Base-by-base conservation (phyloP, 1,140 invertebrate genomes). In the Lordiphosa collinella region DNA sequence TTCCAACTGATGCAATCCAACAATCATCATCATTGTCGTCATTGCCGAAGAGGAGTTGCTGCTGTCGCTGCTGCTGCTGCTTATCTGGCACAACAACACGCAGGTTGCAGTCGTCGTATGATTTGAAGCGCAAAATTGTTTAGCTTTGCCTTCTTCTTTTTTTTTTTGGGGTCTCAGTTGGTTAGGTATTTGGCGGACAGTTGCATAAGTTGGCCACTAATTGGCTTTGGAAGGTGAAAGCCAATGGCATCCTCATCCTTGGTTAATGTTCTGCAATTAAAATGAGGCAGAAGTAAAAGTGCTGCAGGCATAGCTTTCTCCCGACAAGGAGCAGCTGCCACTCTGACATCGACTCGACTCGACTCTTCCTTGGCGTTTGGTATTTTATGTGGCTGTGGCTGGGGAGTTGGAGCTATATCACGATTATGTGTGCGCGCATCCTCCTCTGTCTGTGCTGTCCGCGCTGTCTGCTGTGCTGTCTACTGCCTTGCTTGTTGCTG, bases 201-300 rank as follows among this genome's bases (percentile, higher is more conserved):
- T 31, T 44, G 41, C 41, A 44, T 44, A 44, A 44, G 41, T 18
- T 12, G 10, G 4, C 11, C 41, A 29, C 11, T 44, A 44, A 44
- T 44, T 44, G 41, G 40, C 8, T 44, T 29, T 22, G 41, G 40
- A 43, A 43, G 40, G 41, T 44, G 41, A 44, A 44, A 44, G 35
- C 43, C 41, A 44, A 12, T 31, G 16, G n/a, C 41, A 14, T n/a
- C 2, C 22, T 44, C 41, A 32, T 43, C 25, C 18, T 49, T 50
- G n/a, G 2, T 51, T 69, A 70, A 68, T 78, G 78, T 82, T 82
- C 76, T 82, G 76, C 76, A 82, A 82, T 82, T 82, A 82, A 82
- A 78, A 78, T 84, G 66, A 84, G 78, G 50, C 60, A 40, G 60
- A 63, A 78, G 71, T 74, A 75, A 65, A 72, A 79, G 65, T 69